Conservation (phyloP, 1,140 invertebrate genomes). For the Aphelinus atriplicis region DNA sequence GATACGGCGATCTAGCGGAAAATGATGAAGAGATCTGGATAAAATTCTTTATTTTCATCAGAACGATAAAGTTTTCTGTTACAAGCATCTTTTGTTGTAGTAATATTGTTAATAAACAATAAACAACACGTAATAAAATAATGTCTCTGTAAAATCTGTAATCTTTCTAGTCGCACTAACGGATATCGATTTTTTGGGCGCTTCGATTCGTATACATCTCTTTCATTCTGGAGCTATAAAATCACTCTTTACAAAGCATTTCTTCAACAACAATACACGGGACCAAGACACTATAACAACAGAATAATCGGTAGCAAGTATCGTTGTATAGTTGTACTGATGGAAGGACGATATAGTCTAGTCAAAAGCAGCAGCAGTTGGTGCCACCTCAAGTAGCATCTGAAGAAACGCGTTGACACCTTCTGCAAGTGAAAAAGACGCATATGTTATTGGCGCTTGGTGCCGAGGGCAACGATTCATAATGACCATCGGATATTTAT, state of each 20-base stretch:
- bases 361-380: slow-evolving; percentile 82
- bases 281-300: slow-evolving; percentile 9
- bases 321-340: slow-evolving; percentile 16
- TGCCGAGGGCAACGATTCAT: no score
- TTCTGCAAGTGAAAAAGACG: slow-evolving; percentile 72
- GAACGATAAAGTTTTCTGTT: slow-evolving; percentile 33
- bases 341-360: slow-evolving; percentile 50
- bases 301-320: slow-evolving; percentile 41
- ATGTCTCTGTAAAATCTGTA: slow-evolving; percentile 38
- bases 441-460: background rate
- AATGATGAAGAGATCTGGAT: background rate
- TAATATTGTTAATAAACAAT: slow-evolving; percentile 35
- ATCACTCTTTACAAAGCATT: slow-evolving; percentile 22
- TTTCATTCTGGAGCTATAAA: slow-evolving; percentile 21
- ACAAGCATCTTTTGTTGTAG: slow-evolving; percentile 30
- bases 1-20: no score
- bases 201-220: slow-evolving; percentile 4
- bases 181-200: slow-evolving; percentile 29
- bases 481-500: no score
- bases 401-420: slow-evolving; percentile 90
- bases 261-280: slow-evolving; percentile 19
- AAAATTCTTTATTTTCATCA: slow-evolving; percentile 37
- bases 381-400: slow-evolving; percentile 89
- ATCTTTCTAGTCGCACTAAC: slow-evolving; percentile 32
- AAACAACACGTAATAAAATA: slow-evolving; percentile 40